Evolutionary conservation across 92 coral and sea anemone species (phyloP).

Genomic region (Blastomussa wellsi): DNA sequence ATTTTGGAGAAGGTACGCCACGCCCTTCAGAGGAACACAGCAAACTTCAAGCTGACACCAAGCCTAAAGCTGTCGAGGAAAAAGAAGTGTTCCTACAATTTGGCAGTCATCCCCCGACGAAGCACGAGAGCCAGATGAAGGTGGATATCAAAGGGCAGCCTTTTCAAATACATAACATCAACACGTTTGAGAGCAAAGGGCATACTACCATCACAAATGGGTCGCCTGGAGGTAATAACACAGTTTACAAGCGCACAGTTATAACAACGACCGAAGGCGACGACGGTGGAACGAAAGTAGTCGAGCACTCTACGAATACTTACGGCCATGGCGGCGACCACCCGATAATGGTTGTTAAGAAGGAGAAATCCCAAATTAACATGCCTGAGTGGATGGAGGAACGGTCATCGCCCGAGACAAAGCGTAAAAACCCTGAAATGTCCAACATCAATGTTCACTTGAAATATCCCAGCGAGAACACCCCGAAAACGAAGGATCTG

Average conservation of each 20-base stretch:
- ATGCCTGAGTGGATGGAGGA: slow-evolving; percentile 41
- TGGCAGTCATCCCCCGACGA: slow-evolving; percentile 2
- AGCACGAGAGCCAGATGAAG: neutral
- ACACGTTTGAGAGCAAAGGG: neutral
- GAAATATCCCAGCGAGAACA: slow-evolving; percentile 24
- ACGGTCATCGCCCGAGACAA: slow-evolving; percentile 10
- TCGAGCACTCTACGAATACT: slow-evolving; percentile 35
- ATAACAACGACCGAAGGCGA: slow-evolving; percentile 36
- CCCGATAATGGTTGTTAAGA: slow-evolving; percentile 34
- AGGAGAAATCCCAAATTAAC: slow-evolving; percentile 15
- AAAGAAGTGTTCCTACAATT: slow-evolving; percentile 22
- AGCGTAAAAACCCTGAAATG: neutral
- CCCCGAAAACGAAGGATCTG: neutral
- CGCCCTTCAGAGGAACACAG: neutral
- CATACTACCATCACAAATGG: slow-evolving; percentile 22
- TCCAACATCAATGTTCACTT: slow-evolving; percentile 23
- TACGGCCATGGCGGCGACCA: slow-evolving; percentile 17
- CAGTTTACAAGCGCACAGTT: slow-evolving; percentile 28
- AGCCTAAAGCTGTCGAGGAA: neutral
- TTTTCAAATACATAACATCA: neutral
- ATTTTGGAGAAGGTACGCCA: neutral
- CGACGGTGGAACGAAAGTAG: slow-evolving; percentile 17
- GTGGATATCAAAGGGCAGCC: slow-evolving; percentile 16
- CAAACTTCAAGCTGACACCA: neutral
- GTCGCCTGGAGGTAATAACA: slow-evolving; percentile 3